Percentiles rank a stretch among this genome's conserved stretches.
Conservation (phyloP, 35 echinoderm and acorn worm species). For the Ophiothrix spiculata region DNA sequence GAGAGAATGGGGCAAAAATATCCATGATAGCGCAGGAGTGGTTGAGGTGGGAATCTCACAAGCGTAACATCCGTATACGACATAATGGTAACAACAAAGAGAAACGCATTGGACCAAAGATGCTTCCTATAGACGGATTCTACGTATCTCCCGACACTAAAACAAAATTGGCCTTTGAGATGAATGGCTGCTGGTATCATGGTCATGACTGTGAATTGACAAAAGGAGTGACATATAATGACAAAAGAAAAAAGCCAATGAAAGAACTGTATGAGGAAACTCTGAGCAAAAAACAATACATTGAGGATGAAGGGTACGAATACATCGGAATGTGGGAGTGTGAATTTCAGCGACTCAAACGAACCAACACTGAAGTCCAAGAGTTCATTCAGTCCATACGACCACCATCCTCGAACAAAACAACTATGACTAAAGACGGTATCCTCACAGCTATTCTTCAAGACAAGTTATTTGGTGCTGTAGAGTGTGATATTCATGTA, state of each 20-base stretch:
- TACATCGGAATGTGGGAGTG: not conserved
- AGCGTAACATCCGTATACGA: not conserved
- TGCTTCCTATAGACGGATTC: too few species aligned
- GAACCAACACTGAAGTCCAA: not conserved
- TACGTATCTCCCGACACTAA: not conserved
- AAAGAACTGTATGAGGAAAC: not conserved
- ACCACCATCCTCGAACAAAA: not conserved
- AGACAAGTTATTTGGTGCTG: not conserved
- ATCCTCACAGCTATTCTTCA: not conserved
- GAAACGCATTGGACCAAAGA: too few species aligned
- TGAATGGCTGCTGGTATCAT: not conserved
- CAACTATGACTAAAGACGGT: not conserved
- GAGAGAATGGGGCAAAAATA: not conserved
- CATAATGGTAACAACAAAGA: conserved; percentile 11
- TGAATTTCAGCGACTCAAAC: not conserved
- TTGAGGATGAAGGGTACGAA: not conserved
- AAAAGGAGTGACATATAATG: not conserved
- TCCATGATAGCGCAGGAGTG: conserved; percentile 15
- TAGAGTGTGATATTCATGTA: not conserved
- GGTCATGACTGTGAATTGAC: not conserved
- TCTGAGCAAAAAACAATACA: not conserved
- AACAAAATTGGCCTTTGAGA: not conserved
- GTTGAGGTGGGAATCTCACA: not conserved
- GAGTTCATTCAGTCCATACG: not conserved
- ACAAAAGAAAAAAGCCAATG: not conserved